Evolutionary conservation across 2,797 vertebrate genomes (phyloP).

Genomic region (Anabas testudineus): DNA sequence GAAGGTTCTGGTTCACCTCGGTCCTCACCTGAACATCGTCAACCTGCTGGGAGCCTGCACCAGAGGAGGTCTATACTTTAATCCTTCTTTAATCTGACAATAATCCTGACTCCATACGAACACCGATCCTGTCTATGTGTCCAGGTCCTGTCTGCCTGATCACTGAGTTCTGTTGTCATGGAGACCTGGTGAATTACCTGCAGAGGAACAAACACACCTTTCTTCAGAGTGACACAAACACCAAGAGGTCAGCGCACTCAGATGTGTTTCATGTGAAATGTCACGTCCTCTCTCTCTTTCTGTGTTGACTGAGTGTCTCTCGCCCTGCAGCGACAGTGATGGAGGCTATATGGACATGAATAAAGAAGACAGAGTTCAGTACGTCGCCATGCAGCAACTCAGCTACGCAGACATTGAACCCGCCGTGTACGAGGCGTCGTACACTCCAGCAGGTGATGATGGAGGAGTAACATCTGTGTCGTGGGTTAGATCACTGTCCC

Average conservation of each 20-base stretch:
- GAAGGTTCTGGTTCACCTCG: conserved; percentile 70
- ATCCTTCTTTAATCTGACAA: not conserved
- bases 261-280: too few species aligned
- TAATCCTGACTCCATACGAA: not conserved
- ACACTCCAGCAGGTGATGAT: conserved; percentile 52
- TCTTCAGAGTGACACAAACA: conserved; percentile 74
- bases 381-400: conserved; percentile 89
- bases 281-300: not conserved
- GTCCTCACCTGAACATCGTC: conserved; percentile 72
- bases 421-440: conserved; percentile 82
- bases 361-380: conserved; percentile 86
- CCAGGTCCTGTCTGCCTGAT: conserved; percentile 93
- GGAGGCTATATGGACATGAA: conserved; percentile 96
- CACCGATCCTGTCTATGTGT: conserved; percentile 1
- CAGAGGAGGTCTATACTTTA: conserved; percentile 30
- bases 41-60: conserved; percentile 76
- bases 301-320: conserved; percentile 50
- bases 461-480: too few species aligned
- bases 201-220: conserved; percentile 91
- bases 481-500: too few species aligned
- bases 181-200: conserved; percentile 91
- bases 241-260: conserved; percentile 52
- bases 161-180: conserved; percentile 92
- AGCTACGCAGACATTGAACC: conserved; percentile 87
- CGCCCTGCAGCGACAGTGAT: conserved; percentile 83